Conservation (phyloP, 2,797 vertebrate species). For the Synaphobranchus kaupii region DNA sequence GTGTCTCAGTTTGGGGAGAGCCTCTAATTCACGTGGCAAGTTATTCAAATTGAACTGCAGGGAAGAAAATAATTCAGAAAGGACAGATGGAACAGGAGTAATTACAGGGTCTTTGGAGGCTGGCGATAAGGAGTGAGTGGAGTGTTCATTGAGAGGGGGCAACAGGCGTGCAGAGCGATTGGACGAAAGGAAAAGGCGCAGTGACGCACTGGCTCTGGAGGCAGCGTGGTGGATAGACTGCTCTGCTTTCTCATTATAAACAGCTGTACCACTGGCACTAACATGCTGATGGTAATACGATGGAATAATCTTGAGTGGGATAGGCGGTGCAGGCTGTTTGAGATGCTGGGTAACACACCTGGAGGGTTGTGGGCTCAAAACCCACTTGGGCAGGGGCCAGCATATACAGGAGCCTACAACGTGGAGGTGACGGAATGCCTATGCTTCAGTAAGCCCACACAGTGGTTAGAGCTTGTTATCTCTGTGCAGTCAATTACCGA, state of each 20-base stretch:
- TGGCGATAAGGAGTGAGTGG: conserved; percentile 45
- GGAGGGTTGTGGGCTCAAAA: too few species aligned
- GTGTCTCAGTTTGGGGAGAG: conserved; percentile 21
- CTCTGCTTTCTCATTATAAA: neutral
- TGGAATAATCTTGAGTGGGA: too few species aligned
- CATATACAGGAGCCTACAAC: too few species aligned
- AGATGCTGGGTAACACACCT: too few species aligned
- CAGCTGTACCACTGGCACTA: neutral
- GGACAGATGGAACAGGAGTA: conserved; percentile 38
- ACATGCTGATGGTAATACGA: neutral
- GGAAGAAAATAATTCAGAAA: conserved; percentile 33
- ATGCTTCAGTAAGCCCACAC: neutral
- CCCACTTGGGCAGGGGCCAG: too few species aligned
- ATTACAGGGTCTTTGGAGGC: conserved; percentile 49
- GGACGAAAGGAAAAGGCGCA: neutral
- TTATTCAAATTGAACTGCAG: conserved; percentile 48
- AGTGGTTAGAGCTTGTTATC: neutral
- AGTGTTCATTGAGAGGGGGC: conserved; percentile 4
- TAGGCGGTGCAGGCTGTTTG: too few species aligned
- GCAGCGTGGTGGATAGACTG: neutral
- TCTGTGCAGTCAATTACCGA: neutral
- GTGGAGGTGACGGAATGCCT: neutral
- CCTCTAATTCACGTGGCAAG: conserved; percentile 42
- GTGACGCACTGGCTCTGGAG: neutral
- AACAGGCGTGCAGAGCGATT: neutral